Evolutionary conservation across 2,888 invertebrate species (phyloP).

Genomic region (Eupeodes luniger): DNA sequence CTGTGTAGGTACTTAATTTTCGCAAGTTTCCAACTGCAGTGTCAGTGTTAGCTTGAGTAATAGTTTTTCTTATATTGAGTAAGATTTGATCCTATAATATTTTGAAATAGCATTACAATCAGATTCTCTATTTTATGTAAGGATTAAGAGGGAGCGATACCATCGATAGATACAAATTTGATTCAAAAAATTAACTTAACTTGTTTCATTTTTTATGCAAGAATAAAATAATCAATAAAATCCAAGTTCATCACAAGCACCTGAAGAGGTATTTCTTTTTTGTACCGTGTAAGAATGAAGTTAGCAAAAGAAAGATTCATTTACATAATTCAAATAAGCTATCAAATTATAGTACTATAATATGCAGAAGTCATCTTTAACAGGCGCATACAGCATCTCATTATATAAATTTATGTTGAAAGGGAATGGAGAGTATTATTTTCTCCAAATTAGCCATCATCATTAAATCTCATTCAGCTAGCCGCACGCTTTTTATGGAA

Average conservation of each 20-base stretch:
- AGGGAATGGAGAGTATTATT: slow-evolving; percentile 14
- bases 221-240: neutral
- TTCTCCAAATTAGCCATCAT: slow-evolving; percentile 23
- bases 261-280: neutral
- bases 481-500: slow-evolving; percentile 4
- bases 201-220: too few species aligned
- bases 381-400: neutral
- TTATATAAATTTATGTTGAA: neutral
- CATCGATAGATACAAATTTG: too few species aligned
- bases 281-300: slow-evolving; percentile 45
- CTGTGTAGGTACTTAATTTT: too few species aligned
- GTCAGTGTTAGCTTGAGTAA: too few species aligned
- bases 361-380: neutral
- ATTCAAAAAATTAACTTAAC: too few species aligned
- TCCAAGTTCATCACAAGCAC: neutral
- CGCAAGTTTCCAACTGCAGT: too few species aligned
- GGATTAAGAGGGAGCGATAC: too few species aligned
- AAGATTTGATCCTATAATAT: too few species aligned
- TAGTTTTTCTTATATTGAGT: too few species aligned
- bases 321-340: slow-evolving; percentile 12
- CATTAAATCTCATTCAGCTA: slow-evolving; percentile 2
- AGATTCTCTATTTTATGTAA: too few species aligned
- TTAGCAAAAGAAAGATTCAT: slow-evolving; percentile 11
- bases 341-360: neutral
- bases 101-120: too few species aligned